A percentile compares a stretch with the other conserved stretches of the same genome.
phyloP scores from a whole-genome alignment of 2,113 vertebrate genomes.

The Platanista minor region DNA sequence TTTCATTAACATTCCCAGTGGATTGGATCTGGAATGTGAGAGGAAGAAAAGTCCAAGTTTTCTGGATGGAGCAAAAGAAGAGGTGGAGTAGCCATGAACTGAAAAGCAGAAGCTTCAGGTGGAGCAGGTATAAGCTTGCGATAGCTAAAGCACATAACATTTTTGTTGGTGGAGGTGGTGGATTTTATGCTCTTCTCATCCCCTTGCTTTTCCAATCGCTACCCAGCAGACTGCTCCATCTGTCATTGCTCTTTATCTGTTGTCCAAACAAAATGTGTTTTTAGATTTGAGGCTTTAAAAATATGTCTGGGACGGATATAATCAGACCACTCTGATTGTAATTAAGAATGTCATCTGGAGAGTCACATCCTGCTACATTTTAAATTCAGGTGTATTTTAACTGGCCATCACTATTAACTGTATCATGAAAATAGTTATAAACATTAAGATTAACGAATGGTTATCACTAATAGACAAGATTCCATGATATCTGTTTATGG shows the following conservation, averaged over 20 bases:
- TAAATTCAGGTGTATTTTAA: not conserved
- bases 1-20: not conserved
- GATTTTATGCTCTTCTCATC: not conserved
- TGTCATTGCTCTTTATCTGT: not conserved
- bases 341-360: not conserved
- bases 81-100: not conserved
- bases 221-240: not conserved
- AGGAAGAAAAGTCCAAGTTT: not conserved
- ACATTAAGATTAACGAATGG: not conserved
- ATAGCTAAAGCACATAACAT: not conserved
- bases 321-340: not conserved
- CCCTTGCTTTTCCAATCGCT: not conserved
- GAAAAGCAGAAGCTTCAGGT: not conserved
- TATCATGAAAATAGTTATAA: not conserved
- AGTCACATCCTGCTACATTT: not conserved
- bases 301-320: not conserved
- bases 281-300: conserved; percentile 20
- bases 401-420: not conserved
- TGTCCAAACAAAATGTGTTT: conserved; percentile 34
- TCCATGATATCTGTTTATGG: not conserved
- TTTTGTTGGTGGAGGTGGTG: not conserved
- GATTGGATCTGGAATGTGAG: not conserved
- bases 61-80: not conserved
- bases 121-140: not conserved
- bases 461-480: not conserved